Evolutionary conservation across 2,797 vertebrate species (phyloP).

Genomic region (Enteromius unitaeniatus): DNA sequence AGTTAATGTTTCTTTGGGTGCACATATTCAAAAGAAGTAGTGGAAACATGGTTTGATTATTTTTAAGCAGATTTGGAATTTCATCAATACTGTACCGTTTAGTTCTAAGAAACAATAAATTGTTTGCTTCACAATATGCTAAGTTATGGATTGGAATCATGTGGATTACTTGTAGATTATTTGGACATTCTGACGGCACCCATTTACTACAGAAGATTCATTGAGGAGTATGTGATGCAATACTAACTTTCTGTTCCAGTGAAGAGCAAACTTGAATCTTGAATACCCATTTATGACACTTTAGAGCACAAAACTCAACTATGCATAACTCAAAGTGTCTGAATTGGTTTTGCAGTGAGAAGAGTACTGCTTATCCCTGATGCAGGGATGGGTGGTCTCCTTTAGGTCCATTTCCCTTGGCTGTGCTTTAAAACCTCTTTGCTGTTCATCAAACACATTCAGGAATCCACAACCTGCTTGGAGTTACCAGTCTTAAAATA

Average conservation of each 20-base stretch:
- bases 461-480: constrained; percentile 14
- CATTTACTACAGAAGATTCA: not conserved
- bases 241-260: not conserved
- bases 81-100: too few relatives aligned
- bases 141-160: not conserved
- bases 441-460: constrained; percentile 33
- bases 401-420: constrained; percentile 6
- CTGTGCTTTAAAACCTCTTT: constrained; percentile 16
- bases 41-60: not conserved
- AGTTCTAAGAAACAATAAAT: too few relatives aligned
- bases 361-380: not conserved
- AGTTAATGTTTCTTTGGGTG: too few relatives aligned
- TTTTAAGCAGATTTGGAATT: too few relatives aligned
- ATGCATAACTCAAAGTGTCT: constrained; percentile 15
- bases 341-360: constrained; percentile 15
- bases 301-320: not conserved
- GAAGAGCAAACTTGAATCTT: not conserved
- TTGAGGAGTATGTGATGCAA: not conserved
- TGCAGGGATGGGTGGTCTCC: not conserved
- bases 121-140: not conserved
- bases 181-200: not conserved
- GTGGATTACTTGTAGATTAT: not conserved
- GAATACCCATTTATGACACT: not conserved
- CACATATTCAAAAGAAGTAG: too few relatives aligned
- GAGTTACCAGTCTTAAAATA: constrained; percentile 26